Evolutionary conservation across 2,888 invertebrate genomes (phyloP).

Genomic region (Nephrotoma appendiculata): DNA sequence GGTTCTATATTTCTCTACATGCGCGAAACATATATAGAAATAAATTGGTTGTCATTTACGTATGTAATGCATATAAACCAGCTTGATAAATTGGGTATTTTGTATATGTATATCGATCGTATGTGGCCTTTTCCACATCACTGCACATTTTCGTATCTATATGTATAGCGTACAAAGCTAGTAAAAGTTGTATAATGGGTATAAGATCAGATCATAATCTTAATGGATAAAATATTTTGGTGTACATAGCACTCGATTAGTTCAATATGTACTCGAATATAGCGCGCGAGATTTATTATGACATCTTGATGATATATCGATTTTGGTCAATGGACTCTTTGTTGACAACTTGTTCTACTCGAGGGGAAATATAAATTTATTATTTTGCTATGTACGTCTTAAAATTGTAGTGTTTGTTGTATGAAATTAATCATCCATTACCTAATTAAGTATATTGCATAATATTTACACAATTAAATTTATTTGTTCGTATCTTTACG

Average conservation of each 20-base stretch:
- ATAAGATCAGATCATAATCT: not conserved
- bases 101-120: not conserved
- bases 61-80: too few relatives aligned
- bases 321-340: not conserved
- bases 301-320: not conserved
- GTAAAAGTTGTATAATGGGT: not conserved
- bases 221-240: not conserved
- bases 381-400: not conserved
- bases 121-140: not conserved
- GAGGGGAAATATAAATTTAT: too few relatives aligned
- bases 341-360: not conserved
- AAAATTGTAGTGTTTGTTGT: not conserved
- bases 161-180: not conserved
- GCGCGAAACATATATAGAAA: not conserved
- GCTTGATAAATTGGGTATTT: not conserved
- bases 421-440: not conserved
- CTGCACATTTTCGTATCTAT: not conserved
- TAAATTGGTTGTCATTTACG: not conserved
- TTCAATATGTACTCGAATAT: not conserved
- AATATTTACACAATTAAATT: not conserved
- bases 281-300: not conserved
- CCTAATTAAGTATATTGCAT: not conserved
- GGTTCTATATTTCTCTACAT: not conserved
- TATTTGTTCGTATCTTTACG: not conserved
- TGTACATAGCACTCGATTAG: not conserved